Percentiles rank a stretch among this genome's conserved stretches.
phyloP scores from a whole-genome alignment of 2,888 invertebrate species.

The Chrysopilus asiliformis region DNA sequence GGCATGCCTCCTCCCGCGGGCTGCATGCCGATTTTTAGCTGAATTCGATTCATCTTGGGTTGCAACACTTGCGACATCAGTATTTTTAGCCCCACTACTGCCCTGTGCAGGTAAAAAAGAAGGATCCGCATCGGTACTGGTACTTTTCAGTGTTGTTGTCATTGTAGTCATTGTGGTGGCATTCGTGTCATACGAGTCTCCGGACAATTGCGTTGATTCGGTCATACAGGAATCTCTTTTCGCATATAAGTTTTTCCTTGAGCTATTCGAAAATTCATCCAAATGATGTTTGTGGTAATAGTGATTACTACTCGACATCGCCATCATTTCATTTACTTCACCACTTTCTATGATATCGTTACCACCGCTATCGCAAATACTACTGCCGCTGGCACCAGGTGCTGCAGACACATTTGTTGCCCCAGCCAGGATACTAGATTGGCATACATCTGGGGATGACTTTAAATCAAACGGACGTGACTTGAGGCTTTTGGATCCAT shows the following conservation, averaged over 20 bases:
- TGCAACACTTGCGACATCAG: neutral
- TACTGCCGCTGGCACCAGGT: neutral
- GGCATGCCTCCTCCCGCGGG: slow-evolving; percentile 27
- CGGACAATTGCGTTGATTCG: slow-evolving; percentile 32
- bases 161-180: slow-evolving; percentile 25
- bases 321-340: slow-evolving; percentile 8
- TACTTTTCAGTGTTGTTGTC: slow-evolving; percentile 30
- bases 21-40: neutral
- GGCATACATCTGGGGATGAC: slow-evolving; percentile 3
- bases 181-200: slow-evolving; percentile 29
- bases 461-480: slow-evolving; percentile 6
- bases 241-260: slow-evolving; percentile 14
- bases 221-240: slow-evolving; percentile 34
- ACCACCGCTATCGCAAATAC: neutral
- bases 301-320: neutral
- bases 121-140: slow-evolving; percentile 15
- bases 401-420: neutral
- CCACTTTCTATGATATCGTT: slow-evolving; percentile 1
- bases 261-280: slow-evolving; percentile 9
- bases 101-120: no score
- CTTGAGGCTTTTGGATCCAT: slow-evolving; percentile 8
- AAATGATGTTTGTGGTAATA: slow-evolving; percentile 6
- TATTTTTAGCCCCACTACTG: neutral
- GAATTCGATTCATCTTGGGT: neutral
- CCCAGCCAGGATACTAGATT: slow-evolving; percentile 1